Percentiles rank a stretch among this genome's conserved stretches.
Evolutionary conservation across 2,888 invertebrate genomes (phyloP).

Genomic region (Tanaodytes sp.): DNA sequence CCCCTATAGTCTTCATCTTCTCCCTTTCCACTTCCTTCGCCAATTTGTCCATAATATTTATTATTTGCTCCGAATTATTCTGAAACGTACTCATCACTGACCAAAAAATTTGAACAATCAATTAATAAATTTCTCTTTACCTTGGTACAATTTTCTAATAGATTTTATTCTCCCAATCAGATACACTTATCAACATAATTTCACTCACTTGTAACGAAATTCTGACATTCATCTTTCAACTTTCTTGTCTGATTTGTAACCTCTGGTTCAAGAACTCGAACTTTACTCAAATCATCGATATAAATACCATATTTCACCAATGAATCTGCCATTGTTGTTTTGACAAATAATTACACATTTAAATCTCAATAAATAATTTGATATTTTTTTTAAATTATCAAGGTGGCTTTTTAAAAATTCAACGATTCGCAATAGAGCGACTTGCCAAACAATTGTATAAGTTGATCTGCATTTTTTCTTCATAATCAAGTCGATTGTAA

Average conservation of each 20-base stretch:
- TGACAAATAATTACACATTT: neutral
- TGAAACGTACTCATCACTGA: slow-evolving; percentile 89
- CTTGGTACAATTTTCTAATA: no score
- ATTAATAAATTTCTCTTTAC: slow-evolving; percentile 13
- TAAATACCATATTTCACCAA: slow-evolving; percentile 85
- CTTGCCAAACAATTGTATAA: no score
- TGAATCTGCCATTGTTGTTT: slow-evolving; percentile 79
- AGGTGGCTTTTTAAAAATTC: no score
- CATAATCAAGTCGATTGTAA: no score
- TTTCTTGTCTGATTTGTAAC: slow-evolving; percentile 86
- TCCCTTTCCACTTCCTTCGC: slow-evolving; percentile 90
- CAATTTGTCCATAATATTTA: slow-evolving; percentile 82
- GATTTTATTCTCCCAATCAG: no score
- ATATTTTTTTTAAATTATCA: slow-evolving; percentile 1
- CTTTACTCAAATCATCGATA: slow-evolving; percentile 90
- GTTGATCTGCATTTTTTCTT: no score
- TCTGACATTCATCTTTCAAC: slow-evolving; percentile 88
- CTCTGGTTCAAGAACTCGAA: slow-evolving; percentile 84
- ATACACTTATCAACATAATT: neutral
- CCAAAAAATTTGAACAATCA: no score
- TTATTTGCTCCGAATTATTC: slow-evolving; percentile 84
- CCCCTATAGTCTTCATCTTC: slow-evolving; percentile 93
- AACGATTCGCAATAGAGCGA: no score
- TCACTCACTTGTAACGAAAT: slow-evolving; percentile 86
- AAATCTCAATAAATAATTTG: slow-evolving; percentile 7